These are phyloP conservation scores for Drosophila arizonae DNA, from an alignment of 1,140 invertebrate genomes.

Conservation along the genomic window DNA sequence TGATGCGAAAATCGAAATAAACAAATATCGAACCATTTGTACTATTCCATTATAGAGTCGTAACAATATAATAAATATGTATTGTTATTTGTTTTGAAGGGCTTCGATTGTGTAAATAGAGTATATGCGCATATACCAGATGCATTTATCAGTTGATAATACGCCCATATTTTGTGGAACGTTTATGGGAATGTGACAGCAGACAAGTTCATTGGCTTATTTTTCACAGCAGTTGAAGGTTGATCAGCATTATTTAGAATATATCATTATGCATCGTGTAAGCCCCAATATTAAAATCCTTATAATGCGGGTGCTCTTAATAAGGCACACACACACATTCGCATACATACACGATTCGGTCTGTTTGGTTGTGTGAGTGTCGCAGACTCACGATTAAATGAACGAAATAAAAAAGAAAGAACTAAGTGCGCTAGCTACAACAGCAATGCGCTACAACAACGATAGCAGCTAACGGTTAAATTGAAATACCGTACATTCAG, in stretches of 20 bases:
- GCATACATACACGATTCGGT: background rate
- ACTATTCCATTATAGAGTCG: too few species aligned
- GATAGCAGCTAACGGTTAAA: constrained; percentile 14
- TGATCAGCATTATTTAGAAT: background rate
- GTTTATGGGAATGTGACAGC: background rate
- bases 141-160: background rate
- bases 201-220: constrained; percentile 1
- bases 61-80: too few species aligned
- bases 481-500: constrained; percentile 25
- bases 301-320: background rate
- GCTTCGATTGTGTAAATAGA: background rate
- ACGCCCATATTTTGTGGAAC: background rate
- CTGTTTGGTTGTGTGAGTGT: background rate
- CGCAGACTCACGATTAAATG: background rate
- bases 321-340: background rate
- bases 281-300: background rate
- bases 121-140: background rate
- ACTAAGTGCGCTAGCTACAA: background rate
- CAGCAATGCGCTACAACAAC: background rate
- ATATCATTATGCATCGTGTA: background rate
- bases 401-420: background rate
- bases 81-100: background rate
- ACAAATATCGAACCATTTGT: too few species aligned
- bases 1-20: too few species aligned
- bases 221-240: background rate